A percentile compares a stretch with the other conserved stretches of the same genome.
These are phyloP conservation scores for Pantala flavescens DNA, from an alignment of 1,140 invertebrate species.

Conservation along the genomic window DNA sequence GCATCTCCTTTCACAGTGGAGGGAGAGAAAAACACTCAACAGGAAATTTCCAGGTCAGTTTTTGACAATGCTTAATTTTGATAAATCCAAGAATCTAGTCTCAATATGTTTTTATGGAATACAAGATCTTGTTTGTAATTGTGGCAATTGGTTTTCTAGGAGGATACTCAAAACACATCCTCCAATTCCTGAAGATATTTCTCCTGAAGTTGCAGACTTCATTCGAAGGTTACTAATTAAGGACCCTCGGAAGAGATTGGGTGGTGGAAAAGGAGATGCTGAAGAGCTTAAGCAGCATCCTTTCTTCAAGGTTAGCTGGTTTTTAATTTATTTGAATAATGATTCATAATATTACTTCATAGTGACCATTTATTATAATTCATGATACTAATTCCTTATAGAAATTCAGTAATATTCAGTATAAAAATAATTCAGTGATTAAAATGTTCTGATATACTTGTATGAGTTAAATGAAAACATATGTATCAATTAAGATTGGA, in stretches of 20 bases:
- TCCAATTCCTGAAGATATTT: conserved; percentile 65
- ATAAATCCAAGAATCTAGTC: no score
- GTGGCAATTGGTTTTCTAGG: conserved; percentile 29
- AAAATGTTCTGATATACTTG: no score
- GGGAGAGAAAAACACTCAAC: conserved; percentile 81
- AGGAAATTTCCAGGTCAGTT: conserved; percentile 74
- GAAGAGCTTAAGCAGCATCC: conserved; percentile 74
- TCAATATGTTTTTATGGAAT: no score
- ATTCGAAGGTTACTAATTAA: conserved; percentile 72
- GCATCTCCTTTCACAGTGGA: conserved; percentile 96
- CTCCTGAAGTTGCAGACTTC: conserved; percentile 50
- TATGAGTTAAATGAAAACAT: no score
- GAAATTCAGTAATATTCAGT: background rate
- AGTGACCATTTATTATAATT: no score
- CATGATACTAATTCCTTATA: no score
- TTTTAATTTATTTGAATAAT: background rate
- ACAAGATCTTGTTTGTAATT: no score
- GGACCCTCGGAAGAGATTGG: conserved; percentile 73
- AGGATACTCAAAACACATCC: conserved; percentile 79
- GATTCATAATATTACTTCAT: conserved; percentile 1
- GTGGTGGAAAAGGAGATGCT: conserved; percentile 68
- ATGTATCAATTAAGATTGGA: no score
- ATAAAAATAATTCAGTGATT: background rate
- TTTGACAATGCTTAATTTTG: background rate
- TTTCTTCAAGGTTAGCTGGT: conserved; percentile 57